Conservation (phyloP, 2,113 vertebrate genomes). For the Mormyrus iriodes region DNA sequence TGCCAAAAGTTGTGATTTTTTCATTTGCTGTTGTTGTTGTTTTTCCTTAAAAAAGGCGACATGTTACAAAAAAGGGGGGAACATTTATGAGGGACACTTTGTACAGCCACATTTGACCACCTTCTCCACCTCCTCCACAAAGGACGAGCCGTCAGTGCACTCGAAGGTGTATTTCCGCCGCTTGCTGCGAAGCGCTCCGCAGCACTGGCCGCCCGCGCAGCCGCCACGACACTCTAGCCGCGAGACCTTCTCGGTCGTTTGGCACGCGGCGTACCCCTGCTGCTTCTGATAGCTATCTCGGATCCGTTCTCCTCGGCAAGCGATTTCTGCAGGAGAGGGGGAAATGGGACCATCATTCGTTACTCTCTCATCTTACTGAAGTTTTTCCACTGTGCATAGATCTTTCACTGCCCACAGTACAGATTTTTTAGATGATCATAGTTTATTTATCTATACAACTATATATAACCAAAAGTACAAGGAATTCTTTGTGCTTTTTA, state of each 20-base stretch:
- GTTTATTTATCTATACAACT: background rate
- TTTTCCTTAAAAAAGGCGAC: slow-evolving; percentile 43
- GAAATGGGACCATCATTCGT: background rate
- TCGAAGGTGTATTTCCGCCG: slow-evolving; percentile 96
- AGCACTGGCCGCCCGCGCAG: slow-evolving; percentile 78
- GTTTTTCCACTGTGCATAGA: background rate
- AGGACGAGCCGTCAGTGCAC: slow-evolving; percentile 94
- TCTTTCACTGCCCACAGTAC: background rate
- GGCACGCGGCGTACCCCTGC: slow-evolving; percentile 96
- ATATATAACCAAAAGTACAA: background rate
- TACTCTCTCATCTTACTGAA: background rate
- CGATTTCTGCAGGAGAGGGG: slow-evolving; percentile 72
- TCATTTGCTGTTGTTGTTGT: background rate
- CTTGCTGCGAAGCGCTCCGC: slow-evolving; percentile 87
- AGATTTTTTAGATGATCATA: background rate
- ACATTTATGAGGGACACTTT: slow-evolving; percentile 77
- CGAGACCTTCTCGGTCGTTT: slow-evolving; percentile 96
- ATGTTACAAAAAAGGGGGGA: slow-evolving; percentile 35
- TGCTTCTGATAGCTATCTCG: slow-evolving; percentile 96
- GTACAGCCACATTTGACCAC: slow-evolving; percentile 93
- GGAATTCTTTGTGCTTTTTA: background rate
- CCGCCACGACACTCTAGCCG: slow-evolving; percentile 87
- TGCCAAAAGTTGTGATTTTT: slow-evolving; percentile 60
- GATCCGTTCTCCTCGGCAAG: slow-evolving; percentile 94
- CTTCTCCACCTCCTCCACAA: slow-evolving; percentile 95